phyloP scores from a whole-genome alignment of 1,140 invertebrate genomes.

The Bacillus rossius region DNA sequence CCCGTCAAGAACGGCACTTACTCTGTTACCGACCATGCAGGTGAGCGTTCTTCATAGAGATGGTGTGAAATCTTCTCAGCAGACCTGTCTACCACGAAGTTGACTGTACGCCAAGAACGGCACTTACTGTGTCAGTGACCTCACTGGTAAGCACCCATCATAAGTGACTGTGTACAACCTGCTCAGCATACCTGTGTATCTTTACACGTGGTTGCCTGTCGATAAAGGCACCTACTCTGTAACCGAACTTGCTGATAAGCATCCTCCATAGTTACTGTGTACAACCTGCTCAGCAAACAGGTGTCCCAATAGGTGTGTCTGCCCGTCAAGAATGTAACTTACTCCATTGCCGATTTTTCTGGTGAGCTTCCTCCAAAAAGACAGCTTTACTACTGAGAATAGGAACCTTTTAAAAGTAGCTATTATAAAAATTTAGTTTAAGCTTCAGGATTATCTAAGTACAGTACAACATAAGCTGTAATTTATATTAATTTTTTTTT shows the following conservation, averaged over 20 bases:
- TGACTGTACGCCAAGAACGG: constrained; percentile 25
- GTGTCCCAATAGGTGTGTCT: constrained; percentile 60
- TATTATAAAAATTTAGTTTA: too few species aligned
- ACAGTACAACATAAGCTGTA: too few species aligned
- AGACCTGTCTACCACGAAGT: too few species aligned
- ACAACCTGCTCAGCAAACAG: constrained; percentile 71
- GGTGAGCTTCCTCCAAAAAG: too few species aligned
- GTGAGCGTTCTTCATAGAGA: constrained; percentile 49
- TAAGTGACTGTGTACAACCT: constrained; percentile 80
- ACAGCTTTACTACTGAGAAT: too few species aligned
- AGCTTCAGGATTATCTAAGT: too few species aligned
- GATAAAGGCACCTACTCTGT: constrained; percentile 53
- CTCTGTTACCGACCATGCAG: constrained; percentile 53
- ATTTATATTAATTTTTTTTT: too few species aligned
- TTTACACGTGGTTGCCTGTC: constrained; percentile 68
- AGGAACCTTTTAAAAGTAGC: too few species aligned
- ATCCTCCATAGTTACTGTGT: constrained; percentile 61
- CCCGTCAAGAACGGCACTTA: constrained; percentile 59
- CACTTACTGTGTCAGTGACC: constrained; percentile 24
- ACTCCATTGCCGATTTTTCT: not conserved
- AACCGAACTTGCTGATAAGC: constrained; percentile 50
- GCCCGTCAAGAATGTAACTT: constrained; percentile 51
- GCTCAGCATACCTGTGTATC: constrained; percentile 54
- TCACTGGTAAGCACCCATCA: constrained; percentile 23
- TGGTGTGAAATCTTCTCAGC: constrained; percentile 69